These are phyloP conservation scores for Geococcyx californianus DNA, from an alignment of 2,113 vertebrate species.

Conservation along the genomic window DNA sequence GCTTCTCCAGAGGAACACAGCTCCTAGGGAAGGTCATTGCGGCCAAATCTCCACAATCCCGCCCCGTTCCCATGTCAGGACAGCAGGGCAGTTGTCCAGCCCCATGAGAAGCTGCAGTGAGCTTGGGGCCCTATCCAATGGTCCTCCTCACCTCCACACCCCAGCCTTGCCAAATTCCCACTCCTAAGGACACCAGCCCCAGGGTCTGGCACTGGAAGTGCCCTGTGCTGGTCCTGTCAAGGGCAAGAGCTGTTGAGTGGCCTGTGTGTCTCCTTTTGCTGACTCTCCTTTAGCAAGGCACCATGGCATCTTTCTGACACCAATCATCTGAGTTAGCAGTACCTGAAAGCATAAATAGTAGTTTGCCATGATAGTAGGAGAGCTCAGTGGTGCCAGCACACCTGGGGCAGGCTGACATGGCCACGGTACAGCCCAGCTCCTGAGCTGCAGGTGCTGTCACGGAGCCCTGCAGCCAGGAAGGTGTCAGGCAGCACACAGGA, in stretches of 20 bases:
- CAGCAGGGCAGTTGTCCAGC: fast-evolving
- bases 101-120: neutral
- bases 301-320: slow-evolving; percentile 68
- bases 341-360: slow-evolving; percentile 51
- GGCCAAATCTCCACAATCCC: neutral
- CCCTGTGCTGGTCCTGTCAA: slow-evolving; percentile 73
- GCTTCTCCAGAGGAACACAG: slow-evolving; percentile 1
- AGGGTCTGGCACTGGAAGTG: neutral
- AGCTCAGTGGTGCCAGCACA: neutral
- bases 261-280: slow-evolving; percentile 6
- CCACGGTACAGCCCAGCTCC: neutral
- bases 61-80: fast-evolving
- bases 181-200: neutral
- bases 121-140: fast-evolving
- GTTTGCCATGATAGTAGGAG: neutral
- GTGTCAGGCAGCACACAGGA: fast-evolving
- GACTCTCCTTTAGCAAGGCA: slow-evolving; percentile 31
- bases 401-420: neutral
- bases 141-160: neutral
- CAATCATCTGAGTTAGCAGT: slow-evolving; percentile 72
- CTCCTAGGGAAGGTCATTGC: neutral
- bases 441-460: fast-evolving
- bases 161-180: neutral
- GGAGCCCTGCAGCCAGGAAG: neutral
- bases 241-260: slow-evolving; percentile 70